Evolutionary conservation across 2,113 vertebrate species (phyloP).

Genomic region (Empidonax traillii): DNA sequence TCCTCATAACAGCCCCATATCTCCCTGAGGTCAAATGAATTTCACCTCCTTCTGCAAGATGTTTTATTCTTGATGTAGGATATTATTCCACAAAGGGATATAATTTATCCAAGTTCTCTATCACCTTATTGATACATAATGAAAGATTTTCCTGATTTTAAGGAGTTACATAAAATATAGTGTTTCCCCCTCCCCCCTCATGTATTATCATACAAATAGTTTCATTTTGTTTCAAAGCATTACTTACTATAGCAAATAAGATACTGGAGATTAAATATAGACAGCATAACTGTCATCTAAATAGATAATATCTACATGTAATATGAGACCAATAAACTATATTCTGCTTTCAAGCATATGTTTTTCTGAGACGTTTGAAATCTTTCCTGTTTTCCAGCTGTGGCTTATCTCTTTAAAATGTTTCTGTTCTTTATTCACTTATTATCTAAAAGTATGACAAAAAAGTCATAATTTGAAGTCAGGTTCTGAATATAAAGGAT

Average conservation of each 20-base stretch:
- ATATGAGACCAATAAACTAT: neutral
- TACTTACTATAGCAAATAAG: neutral
- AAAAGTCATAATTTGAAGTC: neutral
- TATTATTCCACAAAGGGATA: neutral
- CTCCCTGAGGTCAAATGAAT: neutral
- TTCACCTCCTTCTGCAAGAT: neutral
- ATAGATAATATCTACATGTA: neutral
- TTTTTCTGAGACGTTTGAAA: neutral
- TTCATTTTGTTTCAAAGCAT: neutral
- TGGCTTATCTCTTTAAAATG: neutral
- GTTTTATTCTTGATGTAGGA: neutral
- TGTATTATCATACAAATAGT: neutral
- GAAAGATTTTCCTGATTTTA: neutral
- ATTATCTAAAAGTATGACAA: neutral
- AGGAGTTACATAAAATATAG: neutral
- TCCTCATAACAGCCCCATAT: neutral
- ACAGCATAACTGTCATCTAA: neutral
- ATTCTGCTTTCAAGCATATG: neutral
- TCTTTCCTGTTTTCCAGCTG: neutral
- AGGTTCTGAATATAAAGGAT: neutral
- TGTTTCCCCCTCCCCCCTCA: accelerated
- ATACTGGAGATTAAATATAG: neutral
- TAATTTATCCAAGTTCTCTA: neutral
- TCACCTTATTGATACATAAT: neutral
- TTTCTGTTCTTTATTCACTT: neutral